These are phyloP conservation scores for Thalassophryne amazonica DNA, from an alignment of 2,797 vertebrate genomes.

Conservation along the genomic window DNA sequence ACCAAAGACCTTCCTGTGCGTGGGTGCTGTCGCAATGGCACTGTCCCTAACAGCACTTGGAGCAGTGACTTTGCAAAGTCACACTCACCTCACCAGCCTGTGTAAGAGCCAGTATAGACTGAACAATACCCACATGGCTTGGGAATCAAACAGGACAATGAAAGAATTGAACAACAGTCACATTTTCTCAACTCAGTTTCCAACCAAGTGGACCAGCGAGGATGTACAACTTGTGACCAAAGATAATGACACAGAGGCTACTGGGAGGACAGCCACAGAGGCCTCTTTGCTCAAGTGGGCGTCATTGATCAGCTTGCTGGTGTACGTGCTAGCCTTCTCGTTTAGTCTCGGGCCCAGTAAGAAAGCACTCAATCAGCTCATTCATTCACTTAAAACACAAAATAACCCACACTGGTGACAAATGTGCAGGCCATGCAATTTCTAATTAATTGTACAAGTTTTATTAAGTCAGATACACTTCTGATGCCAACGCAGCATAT, in stretches of 20 bases:
- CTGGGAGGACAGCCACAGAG: neutral
- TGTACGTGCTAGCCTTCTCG: conserved; percentile 92
- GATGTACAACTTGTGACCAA: too few relatives aligned
- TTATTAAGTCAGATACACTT: too few relatives aligned
- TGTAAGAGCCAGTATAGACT: conserved; percentile 72
- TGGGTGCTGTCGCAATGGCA: conserved; percentile 88
- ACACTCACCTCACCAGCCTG: conserved; percentile 82
- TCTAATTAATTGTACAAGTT: too few relatives aligned
- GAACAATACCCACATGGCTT: conserved; percentile 66
- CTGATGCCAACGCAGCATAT: too few relatives aligned
- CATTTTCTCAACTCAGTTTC: conserved; percentile 10
- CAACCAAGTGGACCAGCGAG: conserved; percentile 24
- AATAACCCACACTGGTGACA: neutral
- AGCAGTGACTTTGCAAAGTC: conserved; percentile 82
- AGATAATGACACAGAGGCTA: conserved; percentile 9
- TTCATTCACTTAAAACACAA: neutral
- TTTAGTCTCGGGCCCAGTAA: conserved; percentile 96
- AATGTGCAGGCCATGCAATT: too few relatives aligned
- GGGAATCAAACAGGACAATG: conserved; percentile 42
- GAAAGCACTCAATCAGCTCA: conserved; percentile 24
- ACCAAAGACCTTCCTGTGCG: conserved; percentile 88
- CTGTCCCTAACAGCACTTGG: conserved; percentile 84
- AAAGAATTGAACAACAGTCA: conserved; percentile 16
- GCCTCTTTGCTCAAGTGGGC: conserved; percentile 85
- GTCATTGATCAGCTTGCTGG: conserved; percentile 87